Evolutionary conservation across 1,140 invertebrate species (phyloP), one percentile per base, ranked within the genome.

Genomic region (Zaprionus taronus): DNA sequence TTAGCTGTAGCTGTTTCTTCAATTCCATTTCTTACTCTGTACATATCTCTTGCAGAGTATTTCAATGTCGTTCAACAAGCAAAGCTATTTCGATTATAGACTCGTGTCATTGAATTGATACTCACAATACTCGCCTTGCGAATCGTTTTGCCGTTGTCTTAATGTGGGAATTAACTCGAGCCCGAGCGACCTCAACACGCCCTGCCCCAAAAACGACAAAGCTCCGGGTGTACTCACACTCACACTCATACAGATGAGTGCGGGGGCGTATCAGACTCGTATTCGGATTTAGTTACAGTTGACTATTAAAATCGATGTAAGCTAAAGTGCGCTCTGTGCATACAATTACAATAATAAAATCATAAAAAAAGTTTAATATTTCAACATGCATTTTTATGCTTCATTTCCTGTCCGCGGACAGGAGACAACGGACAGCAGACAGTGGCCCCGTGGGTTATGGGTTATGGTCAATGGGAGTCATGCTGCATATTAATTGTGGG

Each of bases 401-500:
- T 89, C 81, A 90, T 89, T 89, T 89, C 84, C 84, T 89, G 84
- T 84, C 24, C 62, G 56, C 53, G 67, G 61, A 56, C 38, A 41
- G 38, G 31, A 34, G 31, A 34, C 31, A 11, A 34, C 38, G 61
- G 65, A 24, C 22, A 26, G 26, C 20, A 17, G 47, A 14, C 53
- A 26, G 38, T 15, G 41, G 20, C 2, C 22, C 47, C 11, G 20
- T 41, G 47, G 47, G 47, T 51, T 51, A 44, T 60, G 58, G 51
- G 22, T 26, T 36, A 72, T 57, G 70, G 65, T 61, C 61, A 64
- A 64, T 73, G 64, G 64, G 56, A 56, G 28, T 66, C 81, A 68
- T 72, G 77, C n/a, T 84, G 84, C 84, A 89, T 89, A 89, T 89
- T 89, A 90, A 89, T 87, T 87, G 41, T 87, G 41, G n/a, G 41